Percentiles rank a stretch among this genome's conserved stretches.
Conservation (phyloP, 2,113 vertebrate species). For the Kobus ellipsiprymnus region DNA sequence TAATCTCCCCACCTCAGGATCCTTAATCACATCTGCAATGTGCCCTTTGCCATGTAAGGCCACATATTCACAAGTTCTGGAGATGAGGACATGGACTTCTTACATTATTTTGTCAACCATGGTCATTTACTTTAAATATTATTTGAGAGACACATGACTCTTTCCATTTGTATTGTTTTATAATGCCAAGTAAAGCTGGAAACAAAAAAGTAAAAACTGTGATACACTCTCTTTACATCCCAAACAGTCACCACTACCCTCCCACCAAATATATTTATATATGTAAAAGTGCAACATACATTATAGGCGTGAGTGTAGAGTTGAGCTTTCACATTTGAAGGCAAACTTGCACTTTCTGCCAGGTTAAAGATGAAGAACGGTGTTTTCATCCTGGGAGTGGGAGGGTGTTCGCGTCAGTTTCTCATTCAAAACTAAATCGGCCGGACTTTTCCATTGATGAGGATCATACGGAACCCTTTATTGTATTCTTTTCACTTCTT, state of each 20-base stretch:
- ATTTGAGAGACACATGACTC: neutral
- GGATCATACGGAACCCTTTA: accelerated
- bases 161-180: neutral
- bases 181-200: neutral
- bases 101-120: neutral
- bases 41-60: neutral
- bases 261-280: neutral
- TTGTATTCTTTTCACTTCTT: neutral
- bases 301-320: slow-evolving; percentile 89
- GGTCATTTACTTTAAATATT: neutral
- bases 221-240: neutral
- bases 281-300: slow-evolving; percentile 77
- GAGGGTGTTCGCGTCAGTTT: neutral
- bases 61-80: neutral
- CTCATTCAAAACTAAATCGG: neutral
- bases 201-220: neutral
- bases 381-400: slow-evolving; percentile 91
- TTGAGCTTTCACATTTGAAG: slow-evolving; percentile 79
- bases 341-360: slow-evolving; percentile 83
- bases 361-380: slow-evolving; percentile 97
- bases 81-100: neutral
- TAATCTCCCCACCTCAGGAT: neutral
- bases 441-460: neutral
- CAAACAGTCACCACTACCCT: neutral
- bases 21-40: neutral